Conservation (phyloP, 2,888 invertebrate genomes). For the Oasisia sp. region DNA sequence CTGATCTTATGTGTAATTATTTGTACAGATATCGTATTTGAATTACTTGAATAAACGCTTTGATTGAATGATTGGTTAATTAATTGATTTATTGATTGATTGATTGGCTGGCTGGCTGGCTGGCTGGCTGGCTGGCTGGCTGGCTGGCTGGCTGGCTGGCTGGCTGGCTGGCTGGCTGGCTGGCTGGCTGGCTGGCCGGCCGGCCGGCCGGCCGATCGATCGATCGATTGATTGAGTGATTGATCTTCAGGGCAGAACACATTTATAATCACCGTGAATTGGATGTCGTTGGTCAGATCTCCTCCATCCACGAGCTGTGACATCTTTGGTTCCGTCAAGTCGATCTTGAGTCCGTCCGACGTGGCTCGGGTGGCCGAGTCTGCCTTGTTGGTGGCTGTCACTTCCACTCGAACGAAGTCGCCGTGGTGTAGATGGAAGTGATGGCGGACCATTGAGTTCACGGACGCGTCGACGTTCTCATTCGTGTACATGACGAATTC, state of each 20-base stretch:
- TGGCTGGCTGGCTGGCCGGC: no score
- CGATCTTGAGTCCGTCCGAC: slow-evolving; percentile 8
- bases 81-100: no score
- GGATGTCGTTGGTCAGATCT: neutral
- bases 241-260: neutral
- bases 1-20: no score
- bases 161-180: no score
- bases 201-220: no score
- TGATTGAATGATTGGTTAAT: no score
- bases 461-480: neutral
- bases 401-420: neutral
- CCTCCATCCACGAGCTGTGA: neutral
- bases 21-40: no score
- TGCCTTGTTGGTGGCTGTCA: neutral
- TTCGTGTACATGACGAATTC: neutral
- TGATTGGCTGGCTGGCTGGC: no score
- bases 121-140: no score
- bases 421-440: neutral
- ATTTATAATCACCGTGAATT: neutral
- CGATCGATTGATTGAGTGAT: no score
- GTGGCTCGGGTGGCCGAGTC: neutral
- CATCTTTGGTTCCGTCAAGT: slow-evolving; percentile 13
- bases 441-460: slow-evolving; percentile 6
- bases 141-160: no score
- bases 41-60: no score